phyloP scores from a whole-genome alignment of 1,140 invertebrate genomes.

The Popillia japonica region DNA sequence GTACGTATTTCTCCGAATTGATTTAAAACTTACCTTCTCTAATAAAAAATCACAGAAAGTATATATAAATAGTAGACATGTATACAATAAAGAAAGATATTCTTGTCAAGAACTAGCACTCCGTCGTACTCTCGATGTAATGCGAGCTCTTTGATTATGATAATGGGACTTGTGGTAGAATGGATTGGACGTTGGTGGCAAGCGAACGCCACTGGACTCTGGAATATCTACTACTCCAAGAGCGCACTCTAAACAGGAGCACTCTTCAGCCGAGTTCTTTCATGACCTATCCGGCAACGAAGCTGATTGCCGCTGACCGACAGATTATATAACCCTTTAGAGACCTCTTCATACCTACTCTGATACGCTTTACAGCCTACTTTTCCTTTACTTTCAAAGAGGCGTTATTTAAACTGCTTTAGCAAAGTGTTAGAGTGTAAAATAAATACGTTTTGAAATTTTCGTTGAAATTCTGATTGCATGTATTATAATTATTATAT shows the following conservation, averaged over 20 bases:
- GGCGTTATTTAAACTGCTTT: constrained; percentile 34
- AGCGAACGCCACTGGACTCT: constrained; percentile 35
- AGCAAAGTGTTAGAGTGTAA: constrained; percentile 22
- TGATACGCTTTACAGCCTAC: constrained; percentile 38
- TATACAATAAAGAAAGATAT: constrained; percentile 5
- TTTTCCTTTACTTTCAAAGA: constrained; percentile 35
- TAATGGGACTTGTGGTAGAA: constrained; percentile 34
- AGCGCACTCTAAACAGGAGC: constrained; percentile 44
- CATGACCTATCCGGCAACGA: constrained; percentile 45
- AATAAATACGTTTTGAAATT: constrained; percentile 19
- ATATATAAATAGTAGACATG: neutral
- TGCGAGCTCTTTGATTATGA: constrained; percentile 41
- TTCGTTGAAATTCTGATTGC: neutral
- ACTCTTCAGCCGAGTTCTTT: constrained; percentile 43
- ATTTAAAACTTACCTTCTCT: neutral
- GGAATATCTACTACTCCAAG: constrained; percentile 43
- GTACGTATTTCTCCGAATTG: too few species aligned
- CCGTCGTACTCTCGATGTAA: constrained; percentile 35
- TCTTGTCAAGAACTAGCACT: neutral
- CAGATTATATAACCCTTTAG: constrained; percentile 49
- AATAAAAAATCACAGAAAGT: neutral
- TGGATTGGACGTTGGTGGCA: constrained; percentile 25
- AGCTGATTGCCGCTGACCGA: constrained; percentile 49
- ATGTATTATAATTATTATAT: too few species aligned
- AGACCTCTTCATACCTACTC: constrained; percentile 42